Percentiles rank a stretch among this genome's conserved stretches.
phyloP scores from a whole-genome alignment of 1,140 invertebrate species.

The Drosophila pseudoananassae region DNA sequence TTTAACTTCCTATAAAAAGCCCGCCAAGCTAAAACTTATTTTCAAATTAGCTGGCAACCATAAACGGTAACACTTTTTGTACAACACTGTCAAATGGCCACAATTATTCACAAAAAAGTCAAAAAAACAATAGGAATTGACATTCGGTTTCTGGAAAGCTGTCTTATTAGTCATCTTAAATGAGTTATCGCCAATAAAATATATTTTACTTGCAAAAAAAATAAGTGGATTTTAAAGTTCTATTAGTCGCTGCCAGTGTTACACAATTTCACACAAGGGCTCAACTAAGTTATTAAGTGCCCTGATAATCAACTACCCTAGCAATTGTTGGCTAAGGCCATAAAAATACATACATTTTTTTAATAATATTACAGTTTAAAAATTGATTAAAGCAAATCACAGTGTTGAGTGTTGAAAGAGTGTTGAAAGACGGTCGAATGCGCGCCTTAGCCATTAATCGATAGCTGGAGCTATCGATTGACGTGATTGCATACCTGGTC shows the following conservation, averaged over 20 bases:
- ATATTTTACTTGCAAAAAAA: not conserved
- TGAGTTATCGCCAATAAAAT: not conserved
- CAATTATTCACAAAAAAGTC: not conserved
- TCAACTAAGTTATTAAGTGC: too few species aligned
- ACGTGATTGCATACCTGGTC: conserved; percentile 40
- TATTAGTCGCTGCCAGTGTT: not conserved
- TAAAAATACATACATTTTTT: too few species aligned
- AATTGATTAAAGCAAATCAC: not conserved
- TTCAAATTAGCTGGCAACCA: not conserved
- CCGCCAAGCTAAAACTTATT: not conserved
- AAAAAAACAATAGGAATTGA: not conserved
- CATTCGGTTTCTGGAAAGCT: too few species aligned
- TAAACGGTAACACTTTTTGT: not conserved
- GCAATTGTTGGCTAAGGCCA: too few species aligned
- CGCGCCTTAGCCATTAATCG: not conserved
- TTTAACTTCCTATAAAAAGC: not conserved
- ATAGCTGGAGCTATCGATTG: conserved; percentile 33
- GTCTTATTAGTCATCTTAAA: not conserved
- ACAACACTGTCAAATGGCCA: not conserved
- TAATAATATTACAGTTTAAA: too few species aligned
- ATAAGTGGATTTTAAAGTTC: too few species aligned
- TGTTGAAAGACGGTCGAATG: not conserved
- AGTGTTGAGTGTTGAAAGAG: too few species aligned
- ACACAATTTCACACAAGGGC: not conserved
- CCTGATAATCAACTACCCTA: too few species aligned